Conservation (phyloP, 37 sponge, comb jelly and placozoan species). For the Mnemiopsis leidyi region DNA sequence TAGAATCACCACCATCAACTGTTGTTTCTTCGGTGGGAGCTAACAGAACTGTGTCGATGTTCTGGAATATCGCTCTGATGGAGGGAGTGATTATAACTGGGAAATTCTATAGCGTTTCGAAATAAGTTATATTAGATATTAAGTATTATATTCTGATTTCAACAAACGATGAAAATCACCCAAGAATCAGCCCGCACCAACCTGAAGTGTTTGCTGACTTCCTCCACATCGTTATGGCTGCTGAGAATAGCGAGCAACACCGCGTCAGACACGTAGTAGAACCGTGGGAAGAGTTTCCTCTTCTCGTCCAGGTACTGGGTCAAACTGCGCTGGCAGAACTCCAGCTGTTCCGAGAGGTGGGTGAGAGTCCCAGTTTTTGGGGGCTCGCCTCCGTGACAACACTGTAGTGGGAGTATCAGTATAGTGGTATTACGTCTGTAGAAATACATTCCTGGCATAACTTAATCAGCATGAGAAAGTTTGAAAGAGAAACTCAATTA, state of each 20-base stretch:
- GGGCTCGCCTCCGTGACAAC: conserved; percentile 78
- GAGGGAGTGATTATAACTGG: neutral
- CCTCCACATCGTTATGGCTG: conserved; percentile 66
- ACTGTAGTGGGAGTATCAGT: too few relatives aligned
- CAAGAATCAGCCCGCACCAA: too few relatives aligned
- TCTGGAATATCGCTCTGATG: conserved; percentile 54
- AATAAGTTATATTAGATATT: too few relatives aligned
- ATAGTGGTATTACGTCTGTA: too few relatives aligned
- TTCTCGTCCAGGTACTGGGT: conserved; percentile 74
- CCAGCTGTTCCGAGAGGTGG: conserved; percentile 71
- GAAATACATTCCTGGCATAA: too few relatives aligned
- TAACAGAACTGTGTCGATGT: neutral
- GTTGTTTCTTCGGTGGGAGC: neutral
- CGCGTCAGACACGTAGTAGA: conserved; percentile 75
- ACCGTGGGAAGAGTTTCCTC: conserved; percentile 81
- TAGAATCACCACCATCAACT: neutral
- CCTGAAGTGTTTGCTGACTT: conserved; percentile 71
- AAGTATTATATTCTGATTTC: too few relatives aligned
- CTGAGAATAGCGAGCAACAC: conserved; percentile 76
- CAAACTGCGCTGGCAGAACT: conserved; percentile 80
- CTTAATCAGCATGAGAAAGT: too few relatives aligned
- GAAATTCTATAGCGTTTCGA: too few relatives aligned
- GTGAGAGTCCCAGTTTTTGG: conserved; percentile 66
- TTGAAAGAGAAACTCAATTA: too few relatives aligned
- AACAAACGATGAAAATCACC: too few relatives aligned